Percentiles rank a stretch among this genome's conserved stretches.
Evolutionary conservation across 2,888 invertebrate genomes (phyloP).

Genomic region (Tenthredo amoena): DNA sequence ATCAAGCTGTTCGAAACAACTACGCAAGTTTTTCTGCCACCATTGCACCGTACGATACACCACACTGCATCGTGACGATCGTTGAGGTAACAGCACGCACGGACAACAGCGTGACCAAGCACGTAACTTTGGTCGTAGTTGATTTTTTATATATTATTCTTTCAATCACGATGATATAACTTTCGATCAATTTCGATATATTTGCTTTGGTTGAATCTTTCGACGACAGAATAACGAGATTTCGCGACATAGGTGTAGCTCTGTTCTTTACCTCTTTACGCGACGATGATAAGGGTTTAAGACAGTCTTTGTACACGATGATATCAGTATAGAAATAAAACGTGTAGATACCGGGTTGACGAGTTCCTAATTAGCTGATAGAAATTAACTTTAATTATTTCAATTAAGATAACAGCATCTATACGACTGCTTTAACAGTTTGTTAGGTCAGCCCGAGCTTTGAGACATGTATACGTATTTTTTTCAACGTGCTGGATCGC

Average conservation of each 20-base stretch:
- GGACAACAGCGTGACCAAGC: neutral
- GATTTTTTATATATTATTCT: neutral
- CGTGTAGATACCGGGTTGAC: neutral
- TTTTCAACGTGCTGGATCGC: neutral
- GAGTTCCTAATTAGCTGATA: neutral
- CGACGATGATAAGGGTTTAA: too few species aligned
- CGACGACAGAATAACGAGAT: too few species aligned
- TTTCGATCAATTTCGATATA: constrained; percentile 8
- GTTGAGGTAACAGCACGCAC: neutral
- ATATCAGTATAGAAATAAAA: neutral
- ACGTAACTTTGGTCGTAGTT: neutral
- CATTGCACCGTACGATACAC: neutral
- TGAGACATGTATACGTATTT: neutral
- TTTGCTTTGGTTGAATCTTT: neutral
- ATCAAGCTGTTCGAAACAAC: neutral
- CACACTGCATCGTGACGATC: neutral
- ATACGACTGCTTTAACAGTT: neutral
- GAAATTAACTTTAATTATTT: constrained; percentile 2
- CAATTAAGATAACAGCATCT: constrained; percentile 28
- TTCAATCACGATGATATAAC: neutral
- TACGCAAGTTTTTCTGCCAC: neutral
- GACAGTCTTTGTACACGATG: too few species aligned
- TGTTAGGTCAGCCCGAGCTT: neutral
- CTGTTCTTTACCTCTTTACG: too few species aligned
- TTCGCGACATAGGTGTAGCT: neutral